These are phyloP conservation scores for Lagodon rhomboides DNA, from an alignment of 2,797 vertebrate genomes.

Conservation along the genomic window DNA sequence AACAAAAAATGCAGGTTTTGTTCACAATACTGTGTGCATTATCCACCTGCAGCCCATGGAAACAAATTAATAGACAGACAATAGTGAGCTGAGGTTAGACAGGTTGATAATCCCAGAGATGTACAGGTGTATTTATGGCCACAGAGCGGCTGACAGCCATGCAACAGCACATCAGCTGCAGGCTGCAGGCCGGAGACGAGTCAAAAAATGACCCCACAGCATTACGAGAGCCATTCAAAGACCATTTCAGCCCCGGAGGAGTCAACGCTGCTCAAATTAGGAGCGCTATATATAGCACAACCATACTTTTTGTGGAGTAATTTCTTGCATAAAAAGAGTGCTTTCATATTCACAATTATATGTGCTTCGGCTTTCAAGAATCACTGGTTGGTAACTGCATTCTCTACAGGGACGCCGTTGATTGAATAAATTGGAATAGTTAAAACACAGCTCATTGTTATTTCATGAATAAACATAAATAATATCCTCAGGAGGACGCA, in stretches of 20 bases:
- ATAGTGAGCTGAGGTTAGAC: constrained; percentile 58
- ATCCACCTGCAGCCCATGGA: constrained; percentile 47
- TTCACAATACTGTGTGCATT: constrained; percentile 48
- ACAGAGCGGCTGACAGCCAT: constrained; percentile 69
- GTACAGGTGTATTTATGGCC: constrained; percentile 73
- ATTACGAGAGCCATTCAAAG: constrained; percentile 59
- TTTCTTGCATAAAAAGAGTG: constrained; percentile 49
- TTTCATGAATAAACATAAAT: constrained; percentile 86
- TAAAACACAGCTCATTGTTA: constrained; percentile 76
- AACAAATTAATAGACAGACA: constrained; percentile 58
- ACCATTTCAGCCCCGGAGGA: constrained; percentile 62
- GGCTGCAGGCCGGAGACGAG: constrained; percentile 53
- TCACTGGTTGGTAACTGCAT: constrained; percentile 59
- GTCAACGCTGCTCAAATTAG: constrained; percentile 50
- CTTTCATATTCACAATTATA: constrained; percentile 65
- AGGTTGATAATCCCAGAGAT: constrained; percentile 58
- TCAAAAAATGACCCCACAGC: constrained; percentile 58
- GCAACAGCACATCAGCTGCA: constrained; percentile 60
- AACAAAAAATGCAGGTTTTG: constrained; percentile 58
- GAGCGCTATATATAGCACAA: constrained; percentile 49
- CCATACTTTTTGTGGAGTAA: constrained; percentile 52
- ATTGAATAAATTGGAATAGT: constrained; percentile 83
- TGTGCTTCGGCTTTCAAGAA: constrained; percentile 75
- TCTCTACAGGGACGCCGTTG: constrained; percentile 75
- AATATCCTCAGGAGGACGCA: constrained; percentile 68